Percentiles rank a stretch among this genome's conserved stretches.
phyloP scores from a whole-genome alignment of 2,113 vertebrate genomes.

The Morphnarchus princeps region DNA sequence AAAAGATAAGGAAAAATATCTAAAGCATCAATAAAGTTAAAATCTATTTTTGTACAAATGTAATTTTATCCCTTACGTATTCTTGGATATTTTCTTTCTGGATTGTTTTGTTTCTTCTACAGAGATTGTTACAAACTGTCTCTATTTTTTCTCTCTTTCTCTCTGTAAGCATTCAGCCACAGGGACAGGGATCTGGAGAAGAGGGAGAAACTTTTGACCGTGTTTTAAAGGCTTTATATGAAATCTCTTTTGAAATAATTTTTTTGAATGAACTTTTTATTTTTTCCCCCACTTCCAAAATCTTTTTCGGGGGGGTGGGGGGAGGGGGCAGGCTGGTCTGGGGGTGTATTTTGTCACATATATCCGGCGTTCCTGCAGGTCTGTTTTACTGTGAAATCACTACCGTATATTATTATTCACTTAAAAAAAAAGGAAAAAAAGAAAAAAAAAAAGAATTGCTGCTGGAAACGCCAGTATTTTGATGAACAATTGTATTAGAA shows the following conservation, averaged over 20 bases:
- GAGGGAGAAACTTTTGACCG: not conserved
- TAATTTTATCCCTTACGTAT: conserved; percentile 80
- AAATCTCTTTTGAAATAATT: conserved; percentile 5
- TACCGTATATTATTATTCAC: conserved; percentile 46
- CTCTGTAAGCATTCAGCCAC: not conserved
- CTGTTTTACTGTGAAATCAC: conserved; percentile 74
- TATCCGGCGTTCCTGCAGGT: conserved; percentile 38
- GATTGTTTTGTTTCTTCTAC: conserved; percentile 59
- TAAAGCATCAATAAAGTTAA: conserved; percentile 76
- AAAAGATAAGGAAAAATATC: conserved; percentile 59
- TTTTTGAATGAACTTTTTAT: conserved; percentile 11
- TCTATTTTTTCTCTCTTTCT: not conserved
- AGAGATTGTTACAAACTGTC: conserved; percentile 17
- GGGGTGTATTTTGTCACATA: conserved; percentile 7
- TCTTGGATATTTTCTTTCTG: conserved; percentile 55
- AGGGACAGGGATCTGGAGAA: conserved; percentile 2
- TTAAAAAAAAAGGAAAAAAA: not conserved
- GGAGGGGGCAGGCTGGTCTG: not conserved
- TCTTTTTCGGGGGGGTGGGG: not conserved
- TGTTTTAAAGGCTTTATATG: conserved; percentile 40
- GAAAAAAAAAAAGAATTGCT: not conserved
- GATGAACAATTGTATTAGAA: conserved; percentile 53
- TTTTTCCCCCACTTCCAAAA: not conserved
- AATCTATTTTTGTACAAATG: conserved; percentile 87
- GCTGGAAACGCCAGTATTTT: conserved; percentile 39